Evolutionary conservation across 2,888 invertebrate species (phyloP).

Genomic region (Heliconius erato): DNA sequence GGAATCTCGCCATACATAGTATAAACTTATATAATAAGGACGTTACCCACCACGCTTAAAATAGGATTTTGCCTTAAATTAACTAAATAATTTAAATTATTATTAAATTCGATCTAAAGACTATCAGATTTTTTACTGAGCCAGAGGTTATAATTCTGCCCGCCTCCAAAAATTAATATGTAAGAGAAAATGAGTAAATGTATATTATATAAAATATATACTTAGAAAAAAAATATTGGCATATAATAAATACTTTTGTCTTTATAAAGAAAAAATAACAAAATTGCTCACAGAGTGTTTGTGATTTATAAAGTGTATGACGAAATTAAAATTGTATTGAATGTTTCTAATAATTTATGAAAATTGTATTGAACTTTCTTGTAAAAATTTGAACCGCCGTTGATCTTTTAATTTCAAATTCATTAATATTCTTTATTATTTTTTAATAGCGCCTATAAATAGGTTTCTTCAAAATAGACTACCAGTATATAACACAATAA

Average conservation of each 20-base stretch:
- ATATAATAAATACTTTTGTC: not conserved
- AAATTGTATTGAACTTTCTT: not conserved
- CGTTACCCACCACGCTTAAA: not conserved
- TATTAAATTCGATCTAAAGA: not conserved
- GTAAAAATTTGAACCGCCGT: not conserved
- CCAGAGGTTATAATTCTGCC: not conserved
- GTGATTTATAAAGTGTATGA: conserved; percentile 4
- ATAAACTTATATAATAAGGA: conserved; percentile 1
- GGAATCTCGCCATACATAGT: not conserved
- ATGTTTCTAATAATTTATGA: not conserved
- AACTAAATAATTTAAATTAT: not conserved
- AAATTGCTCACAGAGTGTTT: conserved; percentile 10
- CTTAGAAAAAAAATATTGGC: not conserved
- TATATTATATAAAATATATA: not conserved
- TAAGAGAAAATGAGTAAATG: not conserved
- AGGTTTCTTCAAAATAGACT: no score
- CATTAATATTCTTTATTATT: not conserved
- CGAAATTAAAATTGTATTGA: not conserved
- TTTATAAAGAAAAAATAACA: not conserved
- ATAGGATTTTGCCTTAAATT: no score
- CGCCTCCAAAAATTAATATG: not conserved
- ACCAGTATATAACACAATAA: no score
- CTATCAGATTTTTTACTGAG: not conserved
- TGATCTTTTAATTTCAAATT: not conserved
- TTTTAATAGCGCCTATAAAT: no score